Conservation (phyloP, 2,888 invertebrate species). For the Temnothorax rugatulus region DNA sequence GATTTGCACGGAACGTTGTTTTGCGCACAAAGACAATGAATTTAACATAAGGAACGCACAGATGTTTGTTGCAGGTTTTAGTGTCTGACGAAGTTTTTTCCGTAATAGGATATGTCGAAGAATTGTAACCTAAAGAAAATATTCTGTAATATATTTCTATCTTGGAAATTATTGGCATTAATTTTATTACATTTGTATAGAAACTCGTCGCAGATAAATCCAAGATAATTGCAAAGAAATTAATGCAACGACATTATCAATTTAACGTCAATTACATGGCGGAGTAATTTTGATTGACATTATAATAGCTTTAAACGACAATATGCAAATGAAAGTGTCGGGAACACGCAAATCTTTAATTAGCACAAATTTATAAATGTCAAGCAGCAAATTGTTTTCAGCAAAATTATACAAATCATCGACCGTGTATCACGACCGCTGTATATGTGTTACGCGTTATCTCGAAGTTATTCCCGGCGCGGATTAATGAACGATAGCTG, state of each 20-base stretch:
- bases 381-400: constrained; percentile 34
- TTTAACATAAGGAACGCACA: neutral
- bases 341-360: constrained; percentile 36
- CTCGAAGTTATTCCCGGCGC: constrained; percentile 37
- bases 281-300: constrained; percentile 29
- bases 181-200: neutral
- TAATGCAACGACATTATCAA: neutral
- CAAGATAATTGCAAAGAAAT: constrained; percentile 9
- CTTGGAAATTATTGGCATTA: neutral
- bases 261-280: constrained; percentile 27
- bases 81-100: neutral
- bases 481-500: constrained; percentile 45
- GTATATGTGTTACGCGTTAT: neutral
- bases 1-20: neutral
- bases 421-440: neutral
- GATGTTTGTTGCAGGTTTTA: neutral
- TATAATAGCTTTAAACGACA: constrained; percentile 22
- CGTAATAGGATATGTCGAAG: neutral
- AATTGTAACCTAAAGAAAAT: neutral
- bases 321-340: constrained; percentile 31
- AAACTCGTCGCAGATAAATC: neutral
- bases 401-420: constrained; percentile 28
- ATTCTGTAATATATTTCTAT: neutral
- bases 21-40: constrained; percentile 5
- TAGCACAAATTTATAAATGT: constrained; percentile 46